phyloP scores from a whole-genome alignment of 2,797 vertebrate species.

The Erithacus rubecula region DNA sequence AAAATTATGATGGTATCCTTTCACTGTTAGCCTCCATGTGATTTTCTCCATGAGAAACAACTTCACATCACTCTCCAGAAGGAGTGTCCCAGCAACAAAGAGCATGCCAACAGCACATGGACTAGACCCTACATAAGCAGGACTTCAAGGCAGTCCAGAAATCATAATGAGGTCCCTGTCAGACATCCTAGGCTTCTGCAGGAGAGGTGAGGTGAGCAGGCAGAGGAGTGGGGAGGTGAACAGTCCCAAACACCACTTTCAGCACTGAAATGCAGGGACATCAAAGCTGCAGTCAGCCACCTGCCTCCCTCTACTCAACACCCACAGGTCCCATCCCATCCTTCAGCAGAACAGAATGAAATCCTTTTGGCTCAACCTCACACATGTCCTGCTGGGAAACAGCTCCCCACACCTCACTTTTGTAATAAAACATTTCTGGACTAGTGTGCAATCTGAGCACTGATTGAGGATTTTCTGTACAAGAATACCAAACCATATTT shows the following conservation, averaged over 20 bases:
- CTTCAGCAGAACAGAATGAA: background rate
- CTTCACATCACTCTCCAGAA: background rate
- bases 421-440: background rate
- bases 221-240: background rate
- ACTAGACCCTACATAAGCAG: background rate
- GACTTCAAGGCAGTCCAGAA: background rate
- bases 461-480: background rate
- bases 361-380: background rate
- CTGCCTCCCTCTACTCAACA: background rate
- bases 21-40: background rate
- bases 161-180: background rate
- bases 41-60: background rate
- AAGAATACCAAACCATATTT: background rate
- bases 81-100: background rate
- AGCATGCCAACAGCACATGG: background rate
- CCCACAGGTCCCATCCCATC: background rate
- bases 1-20: background rate
- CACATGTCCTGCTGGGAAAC: background rate
- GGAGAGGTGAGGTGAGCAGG: background rate
- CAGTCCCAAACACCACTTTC: background rate
- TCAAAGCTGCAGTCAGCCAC: background rate
- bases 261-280: background rate
- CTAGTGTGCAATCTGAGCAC: background rate
- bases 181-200: background rate
- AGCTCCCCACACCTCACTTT: rapidly evolving